Base-by-base conservation (phyloP, 2,113 vertebrate genomes). In the Halichoerus grypus region DNA sequence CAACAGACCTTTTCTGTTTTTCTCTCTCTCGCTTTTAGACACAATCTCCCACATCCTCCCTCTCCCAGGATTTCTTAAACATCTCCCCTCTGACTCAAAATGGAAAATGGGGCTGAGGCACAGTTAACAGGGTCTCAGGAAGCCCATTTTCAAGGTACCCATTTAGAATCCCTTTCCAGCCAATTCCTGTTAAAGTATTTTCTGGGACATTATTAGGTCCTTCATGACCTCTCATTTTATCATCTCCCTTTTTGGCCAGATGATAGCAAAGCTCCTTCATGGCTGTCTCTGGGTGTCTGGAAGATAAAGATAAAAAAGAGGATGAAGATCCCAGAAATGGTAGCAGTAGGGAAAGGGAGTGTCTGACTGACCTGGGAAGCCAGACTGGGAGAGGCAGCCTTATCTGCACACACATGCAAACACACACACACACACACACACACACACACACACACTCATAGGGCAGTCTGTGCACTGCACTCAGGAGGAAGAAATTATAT, bases 141-240 rank as follows among this genome's bases (percentile, higher is more conserved):
- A 19, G 88, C 4, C 7, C 36, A 61, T 79, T 89, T 90, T 81
- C n/a, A 67, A 81, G 12, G 33, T 51, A 33, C 19, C 57, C 46
- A 4, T 93, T 96, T 74, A 93, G 46, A 96, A 96, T 79, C 21
- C 7, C n/a, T 85, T 91, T 82, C 39, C 79, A 95, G 49, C 28
- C 49, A 81, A 49, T 77, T 96, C 33, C 71, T 39, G 26, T 26
- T 67, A 57, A 67, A 31, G 5, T 74, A 49, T 96, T 96, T 92
- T 95, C 85, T 77, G 51, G 77, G 81, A 77, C 22, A 84, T 49
- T 90, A 72, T 65, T 7, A 6, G 33, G 13, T 59, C 53, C 10
- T 61, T 63, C 2, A 9, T 67, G 55, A 83, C 49, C 31, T 79
- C 26, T 49, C 7, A 55, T 89, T 79, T 92, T 74, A n/a, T 24